Conservation (phyloP, 2,113 vertebrate species). For the Hemicordylus capensis region DNA sequence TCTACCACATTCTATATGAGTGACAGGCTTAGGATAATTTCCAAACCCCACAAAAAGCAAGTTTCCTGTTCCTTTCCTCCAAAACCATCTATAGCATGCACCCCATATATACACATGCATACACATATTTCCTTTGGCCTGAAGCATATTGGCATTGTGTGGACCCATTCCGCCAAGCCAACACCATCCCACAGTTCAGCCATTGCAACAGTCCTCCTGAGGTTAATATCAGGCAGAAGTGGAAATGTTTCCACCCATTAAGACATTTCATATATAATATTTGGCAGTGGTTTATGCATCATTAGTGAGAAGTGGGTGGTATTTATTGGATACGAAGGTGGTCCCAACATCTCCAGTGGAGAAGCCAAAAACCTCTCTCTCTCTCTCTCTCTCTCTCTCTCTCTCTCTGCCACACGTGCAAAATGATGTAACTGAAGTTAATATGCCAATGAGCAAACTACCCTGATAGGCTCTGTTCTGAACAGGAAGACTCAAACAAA, state of each 20-base stretch:
- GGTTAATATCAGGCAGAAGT: constrained; percentile 44
- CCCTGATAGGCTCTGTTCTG: constrained; percentile 9
- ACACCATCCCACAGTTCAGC: constrained; percentile 37
- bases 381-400: neutral
- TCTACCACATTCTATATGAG: neutral
- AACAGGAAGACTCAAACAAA: neutral
- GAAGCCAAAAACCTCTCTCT: neutral
- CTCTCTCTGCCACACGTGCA: neutral
- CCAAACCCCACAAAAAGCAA: too few species aligned
- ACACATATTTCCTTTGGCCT: neutral
- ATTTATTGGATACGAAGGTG: constrained; percentile 49
- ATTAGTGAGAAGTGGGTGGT: neutral
- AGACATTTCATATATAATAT: neutral
- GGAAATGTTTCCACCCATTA: neutral
- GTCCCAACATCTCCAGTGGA: neutral
- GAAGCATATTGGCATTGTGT: constrained; percentile 41
- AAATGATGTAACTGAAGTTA: neutral
- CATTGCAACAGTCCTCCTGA: constrained; percentile 34
- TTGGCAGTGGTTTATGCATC: neutral
- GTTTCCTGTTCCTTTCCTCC: neutral
- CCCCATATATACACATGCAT: neutral
- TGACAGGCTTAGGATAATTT: neutral
- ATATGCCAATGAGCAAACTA: neutral
- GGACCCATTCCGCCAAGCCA: constrained; percentile 35
- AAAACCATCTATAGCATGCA: neutral